Conservation (phyloP, 2,113 vertebrate species). For the Pelmatolapia mariae region DNA sequence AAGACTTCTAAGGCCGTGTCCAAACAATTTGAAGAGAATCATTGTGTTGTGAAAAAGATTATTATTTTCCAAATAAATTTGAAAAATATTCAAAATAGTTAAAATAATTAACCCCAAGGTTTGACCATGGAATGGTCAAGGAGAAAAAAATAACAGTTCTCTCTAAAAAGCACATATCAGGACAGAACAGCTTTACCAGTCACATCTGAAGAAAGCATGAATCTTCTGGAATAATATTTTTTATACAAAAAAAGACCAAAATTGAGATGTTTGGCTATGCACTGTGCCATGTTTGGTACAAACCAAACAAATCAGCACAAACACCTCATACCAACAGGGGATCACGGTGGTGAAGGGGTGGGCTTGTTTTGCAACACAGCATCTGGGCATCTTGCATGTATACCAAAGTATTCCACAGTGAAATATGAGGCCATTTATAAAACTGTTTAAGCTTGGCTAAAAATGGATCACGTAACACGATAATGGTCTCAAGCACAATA, state of each 20-base stretch:
- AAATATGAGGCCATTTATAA: background rate
- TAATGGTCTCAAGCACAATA: background rate
- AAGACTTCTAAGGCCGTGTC: background rate
- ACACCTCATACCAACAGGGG: background rate
- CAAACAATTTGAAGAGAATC: background rate
- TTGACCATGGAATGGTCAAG: background rate
- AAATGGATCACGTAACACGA: background rate
- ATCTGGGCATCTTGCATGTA: background rate
- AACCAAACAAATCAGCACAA: background rate
- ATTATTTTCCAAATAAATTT: background rate
- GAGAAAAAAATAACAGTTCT: background rate
- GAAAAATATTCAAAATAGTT: background rate
- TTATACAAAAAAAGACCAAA: background rate
- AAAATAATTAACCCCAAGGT: background rate
- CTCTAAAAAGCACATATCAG: background rate
- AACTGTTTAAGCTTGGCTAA: background rate
- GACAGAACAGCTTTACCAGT: background rate
- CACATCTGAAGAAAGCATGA: background rate
- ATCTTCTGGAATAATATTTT: background rate
- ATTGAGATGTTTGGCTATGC: background rate
- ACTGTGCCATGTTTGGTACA: background rate
- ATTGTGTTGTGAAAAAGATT: background rate
- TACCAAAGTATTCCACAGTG: background rate
- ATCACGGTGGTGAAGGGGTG: background rate
- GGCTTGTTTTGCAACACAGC: background rate